Evolutionary conservation across 2,888 invertebrate species (phyloP).

Genomic region (Thymelicus acteon): DNA sequence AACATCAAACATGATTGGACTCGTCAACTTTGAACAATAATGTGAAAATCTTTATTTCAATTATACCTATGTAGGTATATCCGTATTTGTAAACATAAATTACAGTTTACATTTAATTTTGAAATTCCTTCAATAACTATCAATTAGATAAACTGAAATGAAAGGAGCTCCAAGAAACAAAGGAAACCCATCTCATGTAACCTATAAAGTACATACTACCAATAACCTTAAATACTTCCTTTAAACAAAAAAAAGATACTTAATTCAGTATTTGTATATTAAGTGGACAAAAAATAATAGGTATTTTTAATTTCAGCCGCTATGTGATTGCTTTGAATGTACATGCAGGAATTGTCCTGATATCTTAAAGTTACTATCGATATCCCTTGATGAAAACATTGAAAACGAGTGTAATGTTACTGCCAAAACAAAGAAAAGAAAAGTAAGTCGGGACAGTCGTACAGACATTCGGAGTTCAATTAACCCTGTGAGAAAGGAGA

Average conservation of each 20-base stretch:
- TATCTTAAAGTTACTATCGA: slow-evolving; percentile 50
- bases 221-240: too few species aligned
- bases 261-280: too few species aligned
- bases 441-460: background rate
- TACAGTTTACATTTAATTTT: too few species aligned
- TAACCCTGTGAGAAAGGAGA: slow-evolving; percentile 4
- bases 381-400: slow-evolving; percentile 42
- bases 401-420: background rate
- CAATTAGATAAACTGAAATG: background rate
- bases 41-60: too few species aligned
- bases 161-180: background rate
- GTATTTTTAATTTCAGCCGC: slow-evolving; percentile 52
- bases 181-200: too few species aligned
- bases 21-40: too few species aligned
- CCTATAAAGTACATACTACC: too few species aligned
- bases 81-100: too few species aligned
- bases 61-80: too few species aligned
- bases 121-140: background rate
- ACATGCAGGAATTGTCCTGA: slow-evolving; percentile 55
- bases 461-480: background rate
- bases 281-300: background rate
- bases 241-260: too few species aligned
- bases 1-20: too few species aligned
- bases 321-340: slow-evolving; percentile 57
- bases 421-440: background rate